phyloP scores from a whole-genome alignment of 2,888 invertebrate genomes.

The Mycogona germanica region DNA sequence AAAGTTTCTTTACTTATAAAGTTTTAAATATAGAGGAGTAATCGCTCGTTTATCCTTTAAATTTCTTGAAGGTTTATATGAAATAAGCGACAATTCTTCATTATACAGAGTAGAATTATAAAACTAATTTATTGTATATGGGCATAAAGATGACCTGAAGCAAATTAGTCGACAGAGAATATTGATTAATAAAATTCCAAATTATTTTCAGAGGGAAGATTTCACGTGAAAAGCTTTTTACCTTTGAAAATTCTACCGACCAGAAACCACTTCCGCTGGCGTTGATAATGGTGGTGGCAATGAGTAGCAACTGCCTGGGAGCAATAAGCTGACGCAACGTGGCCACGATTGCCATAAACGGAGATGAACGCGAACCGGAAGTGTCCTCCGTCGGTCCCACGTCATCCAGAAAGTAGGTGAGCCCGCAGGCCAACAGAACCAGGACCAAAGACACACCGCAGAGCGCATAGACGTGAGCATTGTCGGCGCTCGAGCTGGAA shows the following conservation, averaged over 20 bases:
- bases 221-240: neutral
- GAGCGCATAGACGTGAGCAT: slow-evolving; percentile 3
- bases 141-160: no score
- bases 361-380: neutral
- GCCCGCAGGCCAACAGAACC: neutral
- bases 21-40: no score
- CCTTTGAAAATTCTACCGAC: slow-evolving; percentile 6
- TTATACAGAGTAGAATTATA: no score
- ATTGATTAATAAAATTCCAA: no score
- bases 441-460: neutral
- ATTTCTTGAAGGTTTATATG: no score
- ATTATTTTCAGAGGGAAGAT: no score
- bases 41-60: no score
- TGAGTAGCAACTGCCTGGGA: neutral
- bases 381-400: neutral
- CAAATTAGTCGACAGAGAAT: no score
- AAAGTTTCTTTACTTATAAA: no score
- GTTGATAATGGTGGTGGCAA: neutral
- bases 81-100: no score
- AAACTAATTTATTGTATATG: no score
- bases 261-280: neutral
- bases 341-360: neutral
- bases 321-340: neutral
- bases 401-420: neutral
- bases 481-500: neutral